Evolutionary conservation across 2,888 invertebrate genomes (phyloP).

Genomic region (Agrenia bidenticulata): DNA sequence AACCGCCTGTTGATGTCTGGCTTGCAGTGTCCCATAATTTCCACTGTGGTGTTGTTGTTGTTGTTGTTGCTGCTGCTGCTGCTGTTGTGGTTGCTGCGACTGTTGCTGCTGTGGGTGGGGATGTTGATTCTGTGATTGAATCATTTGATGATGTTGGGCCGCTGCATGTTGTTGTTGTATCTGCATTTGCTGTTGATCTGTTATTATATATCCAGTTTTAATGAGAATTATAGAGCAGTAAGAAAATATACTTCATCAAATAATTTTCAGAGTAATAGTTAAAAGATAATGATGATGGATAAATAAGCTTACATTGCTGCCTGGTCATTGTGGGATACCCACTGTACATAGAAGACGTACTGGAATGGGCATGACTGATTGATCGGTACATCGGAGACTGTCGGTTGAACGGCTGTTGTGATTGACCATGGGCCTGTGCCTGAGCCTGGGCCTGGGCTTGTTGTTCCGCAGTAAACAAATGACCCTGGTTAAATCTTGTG

Average conservation of each 20-base stretch:
- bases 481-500: constrained; percentile 51
- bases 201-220: too few relatives aligned
- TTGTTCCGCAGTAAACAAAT: constrained; percentile 21
- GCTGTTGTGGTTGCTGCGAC: constrained; percentile 2
- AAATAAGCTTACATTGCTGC: constrained; percentile 45
- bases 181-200: constrained; percentile 16
- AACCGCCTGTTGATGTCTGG: constrained; percentile 47
- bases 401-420: constrained; percentile 50
- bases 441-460: constrained; percentile 17
- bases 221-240: too few relatives aligned
- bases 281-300: neutral
- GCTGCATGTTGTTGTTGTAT: constrained; percentile 33
- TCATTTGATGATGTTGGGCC: constrained; percentile 10
- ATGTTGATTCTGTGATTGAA: constrained; percentile 13
- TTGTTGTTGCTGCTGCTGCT: constrained; percentile 43
- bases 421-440: constrained; percentile 6
- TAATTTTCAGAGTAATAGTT: neutral
- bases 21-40: constrained; percentile 48
- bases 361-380: constrained; percentile 51
- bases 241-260: too few relatives aligned
- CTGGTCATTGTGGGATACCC: constrained; percentile 52
- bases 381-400: constrained; percentile 53
- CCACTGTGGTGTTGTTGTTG: constrained; percentile 45
- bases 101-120: constrained; percentile 5
- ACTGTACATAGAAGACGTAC: constrained; percentile 52